Evolutionary conservation across 2,888 invertebrate genomes (phyloP).

Genomic region (Eudasyphora cyanicolor): DNA sequence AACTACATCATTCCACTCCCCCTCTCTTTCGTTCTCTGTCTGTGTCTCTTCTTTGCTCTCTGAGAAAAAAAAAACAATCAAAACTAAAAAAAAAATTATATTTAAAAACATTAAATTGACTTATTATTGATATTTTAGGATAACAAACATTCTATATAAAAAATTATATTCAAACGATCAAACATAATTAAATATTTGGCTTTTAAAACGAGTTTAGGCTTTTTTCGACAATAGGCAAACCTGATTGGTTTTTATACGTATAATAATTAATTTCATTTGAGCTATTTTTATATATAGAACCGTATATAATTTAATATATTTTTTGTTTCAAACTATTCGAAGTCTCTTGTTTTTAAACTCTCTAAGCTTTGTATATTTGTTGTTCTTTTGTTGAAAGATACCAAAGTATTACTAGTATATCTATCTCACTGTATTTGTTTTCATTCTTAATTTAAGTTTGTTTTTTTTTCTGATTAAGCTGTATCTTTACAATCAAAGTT

Average conservation of each 20-base stretch:
- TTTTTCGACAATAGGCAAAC: slow-evolving; percentile 66
- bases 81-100: slow-evolving; percentile 37
- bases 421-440: not conserved
- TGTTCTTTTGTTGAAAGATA: slow-evolving; percentile 16
- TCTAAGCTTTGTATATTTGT: slow-evolving; percentile 58
- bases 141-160: slow-evolving; percentile 40
- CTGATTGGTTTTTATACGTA: slow-evolving; percentile 66
- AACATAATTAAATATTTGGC: slow-evolving; percentile 51
- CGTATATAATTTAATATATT: not conserved
- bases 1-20: not conserved
- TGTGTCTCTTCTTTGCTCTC: slow-evolving; percentile 17
- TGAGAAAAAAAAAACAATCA: slow-evolving; percentile 29
- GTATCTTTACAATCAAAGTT: slow-evolving; percentile 42
- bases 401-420: not conserved
- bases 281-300: not conserved
- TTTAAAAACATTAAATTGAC: slow-evolving; percentile 36
- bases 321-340: not conserved
- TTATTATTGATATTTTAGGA: slow-evolving; percentile 61
- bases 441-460: no score
- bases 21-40: slow-evolving; percentile 15
- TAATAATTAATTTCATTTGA: not conserved
- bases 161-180: slow-evolving; percentile 53
- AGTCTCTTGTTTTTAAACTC: slow-evolving; percentile 27
- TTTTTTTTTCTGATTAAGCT: slow-evolving; percentile 44
- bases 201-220: slow-evolving; percentile 61